These are phyloP conservation scores for Noctua fimbriata DNA, from an alignment of 2,888 invertebrate species.

Conservation along the genomic window DNA sequence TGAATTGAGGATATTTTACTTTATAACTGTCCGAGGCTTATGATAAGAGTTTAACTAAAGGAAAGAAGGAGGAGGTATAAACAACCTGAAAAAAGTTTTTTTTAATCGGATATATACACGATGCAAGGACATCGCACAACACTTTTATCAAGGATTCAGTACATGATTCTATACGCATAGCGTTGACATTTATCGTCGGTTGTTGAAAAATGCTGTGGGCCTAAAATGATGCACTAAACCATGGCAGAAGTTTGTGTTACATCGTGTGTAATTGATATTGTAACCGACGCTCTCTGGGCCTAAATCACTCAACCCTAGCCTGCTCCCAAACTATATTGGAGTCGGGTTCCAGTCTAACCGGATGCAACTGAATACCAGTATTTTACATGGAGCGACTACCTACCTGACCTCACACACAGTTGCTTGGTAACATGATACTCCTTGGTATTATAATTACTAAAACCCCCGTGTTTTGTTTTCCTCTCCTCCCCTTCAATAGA, in stretches of 20 bases:
- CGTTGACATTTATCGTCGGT: background rate
- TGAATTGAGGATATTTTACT: background rate
- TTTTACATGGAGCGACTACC: background rate
- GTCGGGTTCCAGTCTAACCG: background rate
- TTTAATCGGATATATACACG: background rate
- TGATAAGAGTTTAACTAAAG: background rate
- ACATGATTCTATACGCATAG: background rate
- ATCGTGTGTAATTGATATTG: background rate
- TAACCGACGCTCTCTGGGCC: background rate
- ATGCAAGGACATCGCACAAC: background rate
- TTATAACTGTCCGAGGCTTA: background rate
- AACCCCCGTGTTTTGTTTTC: background rate
- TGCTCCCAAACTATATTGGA: background rate
- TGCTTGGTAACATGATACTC: background rate
- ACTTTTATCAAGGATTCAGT: background rate
- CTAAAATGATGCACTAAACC: background rate
- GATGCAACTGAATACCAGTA: background rate
- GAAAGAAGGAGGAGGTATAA: too few species aligned
- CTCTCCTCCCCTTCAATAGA: background rate
- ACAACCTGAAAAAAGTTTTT: background rate
- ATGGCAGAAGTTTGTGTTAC: background rate
- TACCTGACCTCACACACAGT: background rate
- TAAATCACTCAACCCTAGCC: background rate
- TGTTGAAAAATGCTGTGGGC: background rate
- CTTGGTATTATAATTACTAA: background rate